Evolutionary conservation across 2,113 vertebrate genomes (phyloP).

Genomic region (Donacobius atricapilla): DNA sequence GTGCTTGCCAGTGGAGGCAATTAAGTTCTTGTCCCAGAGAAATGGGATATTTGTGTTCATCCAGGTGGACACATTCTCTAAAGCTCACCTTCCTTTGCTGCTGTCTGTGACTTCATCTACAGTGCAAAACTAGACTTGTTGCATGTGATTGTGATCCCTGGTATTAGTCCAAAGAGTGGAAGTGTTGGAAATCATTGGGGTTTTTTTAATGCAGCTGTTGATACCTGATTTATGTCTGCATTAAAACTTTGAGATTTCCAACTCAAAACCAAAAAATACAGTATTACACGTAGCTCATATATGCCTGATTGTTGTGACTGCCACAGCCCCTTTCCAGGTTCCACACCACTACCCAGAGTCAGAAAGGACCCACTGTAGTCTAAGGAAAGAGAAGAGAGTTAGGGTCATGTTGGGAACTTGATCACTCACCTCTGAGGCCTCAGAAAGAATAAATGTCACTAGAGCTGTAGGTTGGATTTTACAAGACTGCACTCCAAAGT

Average conservation of each 20-base stretch:
- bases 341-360: background rate
- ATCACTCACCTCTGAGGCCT: background rate
- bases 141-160: slow-evolving; percentile 58
- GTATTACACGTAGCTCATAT: background rate
- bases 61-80: background rate
- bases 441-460: background rate
- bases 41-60: background rate
- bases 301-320: background rate
- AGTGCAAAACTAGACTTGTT: slow-evolving; percentile 57
- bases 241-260: slow-evolving; percentile 37
- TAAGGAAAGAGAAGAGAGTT: background rate
- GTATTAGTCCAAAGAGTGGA: background rate
- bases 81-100: background rate
- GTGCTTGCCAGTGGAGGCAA: background rate
- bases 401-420: background rate
- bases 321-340: background rate
- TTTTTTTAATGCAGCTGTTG: background rate
- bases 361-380: background rate
- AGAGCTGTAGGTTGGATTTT: background rate
- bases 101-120: slow-evolving; percentile 57
- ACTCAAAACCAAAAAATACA: background rate
- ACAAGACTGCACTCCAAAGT: background rate
- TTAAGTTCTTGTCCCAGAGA: background rate
- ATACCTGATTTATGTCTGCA: background rate
- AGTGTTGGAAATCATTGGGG: background rate